phyloP scores from a whole-genome alignment of 1,140 invertebrate genomes.

The Drosophila baimaii region DNA sequence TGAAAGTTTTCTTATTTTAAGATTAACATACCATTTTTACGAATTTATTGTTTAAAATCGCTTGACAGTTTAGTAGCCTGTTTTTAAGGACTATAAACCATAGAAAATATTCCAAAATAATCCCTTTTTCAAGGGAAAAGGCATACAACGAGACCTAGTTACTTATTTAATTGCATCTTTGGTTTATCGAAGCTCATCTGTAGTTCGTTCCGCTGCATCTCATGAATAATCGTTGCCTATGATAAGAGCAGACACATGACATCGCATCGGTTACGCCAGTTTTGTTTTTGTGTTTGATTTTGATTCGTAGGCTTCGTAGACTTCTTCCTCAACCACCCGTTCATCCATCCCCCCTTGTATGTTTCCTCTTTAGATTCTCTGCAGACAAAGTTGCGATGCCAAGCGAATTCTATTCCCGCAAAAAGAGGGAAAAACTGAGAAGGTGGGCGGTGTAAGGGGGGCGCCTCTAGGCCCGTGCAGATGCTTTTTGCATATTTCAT shows the following conservation, averaged over 20 bases:
- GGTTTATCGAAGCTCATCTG: constrained; percentile 15
- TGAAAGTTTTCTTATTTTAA: no score
- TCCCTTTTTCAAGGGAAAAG: no score
- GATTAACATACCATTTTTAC: no score
- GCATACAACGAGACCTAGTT: no score
- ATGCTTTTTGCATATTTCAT: constrained; percentile 79
- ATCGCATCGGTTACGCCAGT: constrained; percentile 52
- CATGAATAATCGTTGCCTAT: constrained; percentile 52
- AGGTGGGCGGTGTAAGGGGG: constrained; percentile 5
- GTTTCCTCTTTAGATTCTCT: constrained; percentile 10
- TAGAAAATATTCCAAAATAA: no score
- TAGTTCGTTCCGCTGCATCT: constrained; percentile 7
- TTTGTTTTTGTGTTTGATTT: constrained; percentile 48
- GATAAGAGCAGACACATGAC: constrained; percentile 51
- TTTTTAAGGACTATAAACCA: no score
- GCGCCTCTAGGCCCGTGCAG: constrained; percentile 41
- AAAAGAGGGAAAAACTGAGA: constrained; percentile 15
- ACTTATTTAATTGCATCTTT: constrained; percentile 2
- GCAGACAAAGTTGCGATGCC: constrained; percentile 51
- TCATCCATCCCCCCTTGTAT: not conserved
- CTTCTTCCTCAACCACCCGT: constrained; percentile 1
- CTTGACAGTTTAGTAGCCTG: not conserved
- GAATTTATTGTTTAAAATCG: not conserved
- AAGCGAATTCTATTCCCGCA: constrained; percentile 58
- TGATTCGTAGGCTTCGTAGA: constrained; percentile 20